Evolutionary conservation across 2,888 invertebrate genomes (phyloP).

Genomic region (Hesperia comma): DNA sequence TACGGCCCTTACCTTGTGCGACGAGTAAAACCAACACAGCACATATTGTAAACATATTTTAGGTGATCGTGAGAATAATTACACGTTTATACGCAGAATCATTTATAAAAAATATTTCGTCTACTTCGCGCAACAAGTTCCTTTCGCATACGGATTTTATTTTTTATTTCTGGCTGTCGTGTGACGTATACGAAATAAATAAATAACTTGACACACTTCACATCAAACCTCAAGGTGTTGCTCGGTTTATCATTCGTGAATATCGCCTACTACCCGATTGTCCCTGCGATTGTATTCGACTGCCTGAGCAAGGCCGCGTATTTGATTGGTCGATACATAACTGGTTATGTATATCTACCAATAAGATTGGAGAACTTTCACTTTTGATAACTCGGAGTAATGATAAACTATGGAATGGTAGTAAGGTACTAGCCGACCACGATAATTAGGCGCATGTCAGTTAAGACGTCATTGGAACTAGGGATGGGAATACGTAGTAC

Average conservation of each 20-base stretch:
- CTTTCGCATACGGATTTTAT: conserved; percentile 17
- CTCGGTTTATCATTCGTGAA: not conserved
- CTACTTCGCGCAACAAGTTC: conserved; percentile 33
- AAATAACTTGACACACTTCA: not conserved
- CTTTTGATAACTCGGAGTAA: conserved; percentile 53
- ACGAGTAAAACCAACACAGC: conserved; percentile 56
- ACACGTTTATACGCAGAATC: conserved; percentile 50
- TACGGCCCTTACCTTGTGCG: conserved; percentile 55
- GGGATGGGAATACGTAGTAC: too few species aligned
- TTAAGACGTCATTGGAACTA: too few species aligned
- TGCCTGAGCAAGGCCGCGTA: conserved; percentile 46
- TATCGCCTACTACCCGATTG: not conserved
- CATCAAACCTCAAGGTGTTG: too few species aligned
- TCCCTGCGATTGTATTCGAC: conserved; percentile 16
- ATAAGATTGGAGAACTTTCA: conserved; percentile 59
- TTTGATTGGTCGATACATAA: conserved; percentile 50
- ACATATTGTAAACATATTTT: conserved; percentile 63
- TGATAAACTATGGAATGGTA: too few species aligned
- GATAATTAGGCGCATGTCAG: too few species aligned
- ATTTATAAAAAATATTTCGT: conserved; percentile 51
- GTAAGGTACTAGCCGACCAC: too few species aligned
- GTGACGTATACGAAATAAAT: conserved; percentile 7
- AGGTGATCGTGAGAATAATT: conserved; percentile 45
- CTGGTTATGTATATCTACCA: conserved; percentile 45
- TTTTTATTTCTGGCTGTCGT: conserved; percentile 49